Base-by-base conservation (phyloP, 2,888 invertebrate species). In the Drosophila mercatorum region DNA sequence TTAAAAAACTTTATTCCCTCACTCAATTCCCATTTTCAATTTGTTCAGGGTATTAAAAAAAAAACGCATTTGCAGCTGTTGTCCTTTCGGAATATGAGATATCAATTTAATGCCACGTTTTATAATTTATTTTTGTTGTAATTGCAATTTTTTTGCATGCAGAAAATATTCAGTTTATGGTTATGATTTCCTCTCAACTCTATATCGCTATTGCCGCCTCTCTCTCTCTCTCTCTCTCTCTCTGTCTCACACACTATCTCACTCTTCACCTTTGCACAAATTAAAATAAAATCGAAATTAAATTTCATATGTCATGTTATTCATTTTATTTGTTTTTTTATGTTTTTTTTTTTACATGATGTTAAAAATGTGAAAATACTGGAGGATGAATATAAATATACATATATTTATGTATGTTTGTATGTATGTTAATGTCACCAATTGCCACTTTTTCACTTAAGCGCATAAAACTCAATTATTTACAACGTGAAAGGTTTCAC, bases 51-150 rank as follows among this genome's bases (percentile, higher is more conserved):
- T n/a, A 49, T 47, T 14, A 14, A 28, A n/a, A 36, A 44, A 58
- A 31, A 76, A 53, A n/a, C 58, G 62, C 28, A 49, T 60, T 59
- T 53, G 81, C 81, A 80, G 60, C 59, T 71, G 57, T 46, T 65
- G 53, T 34, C 65, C 62, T 57, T 26, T 59, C 64, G 56, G 43
- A 31, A 78, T 77, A 73, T 68, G 63, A 72, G 63, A 72, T 78
- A 65, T 49, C 78, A 81, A 64, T 81, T 68, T 78, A 78, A 71
- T 76, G 72, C 49, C 76, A 60, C 76, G 59, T 47, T 74, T n/a
- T 47, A 46, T 75, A 44, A 67, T 66, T 53, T 66, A 55, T 80
- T 52, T 52, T 51, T 36, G 31, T 44, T 57, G 43, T 10, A 41
- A 40, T 34, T 55, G 49, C 36, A 10, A 4, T 46, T 44, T 46